Conservation (phyloP, 2,797 vertebrate genomes). For the Pipistrellus pipistrellus region DNA sequence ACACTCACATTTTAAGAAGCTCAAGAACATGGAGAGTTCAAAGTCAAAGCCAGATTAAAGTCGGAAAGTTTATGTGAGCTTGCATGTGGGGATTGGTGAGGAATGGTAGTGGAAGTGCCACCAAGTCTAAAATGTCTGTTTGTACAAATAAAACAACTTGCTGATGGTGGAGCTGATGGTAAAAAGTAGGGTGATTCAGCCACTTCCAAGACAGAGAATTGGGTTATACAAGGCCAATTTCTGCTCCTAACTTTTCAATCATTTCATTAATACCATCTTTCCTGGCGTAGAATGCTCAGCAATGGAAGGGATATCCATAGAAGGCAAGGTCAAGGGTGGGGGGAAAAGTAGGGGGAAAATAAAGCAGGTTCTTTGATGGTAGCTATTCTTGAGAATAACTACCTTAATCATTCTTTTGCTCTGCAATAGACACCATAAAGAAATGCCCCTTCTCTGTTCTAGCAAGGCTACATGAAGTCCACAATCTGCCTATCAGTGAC, state of each 20-base stretch:
- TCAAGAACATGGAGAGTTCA: not conserved
- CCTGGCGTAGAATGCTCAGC: not conserved
- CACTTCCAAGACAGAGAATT: not conserved
- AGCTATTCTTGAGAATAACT: not conserved
- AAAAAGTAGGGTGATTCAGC: not conserved
- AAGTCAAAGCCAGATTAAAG: not conserved
- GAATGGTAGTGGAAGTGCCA: not conserved
- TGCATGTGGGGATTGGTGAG: not conserved
- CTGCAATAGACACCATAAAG: not conserved
- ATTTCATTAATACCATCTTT: not conserved
- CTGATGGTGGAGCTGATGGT: not conserved
- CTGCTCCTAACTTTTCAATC: not conserved
- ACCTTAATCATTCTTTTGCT: not conserved
- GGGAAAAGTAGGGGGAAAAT: not conserved
- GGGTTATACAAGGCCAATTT: not conserved
- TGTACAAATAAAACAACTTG: not conserved
- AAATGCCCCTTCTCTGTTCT: not conserved
- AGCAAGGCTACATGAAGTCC: not conserved
- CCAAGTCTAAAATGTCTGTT: not conserved
- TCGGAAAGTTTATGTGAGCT: not conserved
- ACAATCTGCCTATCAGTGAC: not conserved
- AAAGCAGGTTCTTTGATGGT: not conserved
- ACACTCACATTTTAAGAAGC: not conserved
- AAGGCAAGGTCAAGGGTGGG: not conserved
- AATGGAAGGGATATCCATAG: not conserved